Evolutionary conservation across 2,888 invertebrate species (phyloP), one percentile per base, ranked within the genome.

Genomic region (Polietes domitor): DNA sequence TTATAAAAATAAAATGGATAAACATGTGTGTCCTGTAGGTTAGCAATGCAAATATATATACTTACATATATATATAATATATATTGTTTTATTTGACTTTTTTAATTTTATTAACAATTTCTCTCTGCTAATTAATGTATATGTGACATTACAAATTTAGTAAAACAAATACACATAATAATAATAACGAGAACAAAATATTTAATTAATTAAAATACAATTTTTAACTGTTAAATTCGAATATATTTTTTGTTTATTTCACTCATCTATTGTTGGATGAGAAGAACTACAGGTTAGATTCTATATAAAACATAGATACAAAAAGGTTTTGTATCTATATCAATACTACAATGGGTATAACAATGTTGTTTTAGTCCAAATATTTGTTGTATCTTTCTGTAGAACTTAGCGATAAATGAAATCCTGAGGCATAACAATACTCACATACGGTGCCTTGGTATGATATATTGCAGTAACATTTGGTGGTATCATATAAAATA

Each of bases 11-110:
- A 47, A 47, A 47, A 47, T 5, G n/a, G 1, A 47, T 3, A n/a
- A 6, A 47, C n/a, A 76, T 41, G 68, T 77, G 37, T 77, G 76
- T 77, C 68, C 76, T 77, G 76, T 77, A 77, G 68, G 68, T 68
- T 77, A 77, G 68, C 68, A 68, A 55, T 68, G 76, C 68, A 76
- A 76, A 75, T 58, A 77, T 58, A 43, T 68, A 68, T 19, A 21
- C n/a, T 2, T 24, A 77, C 24, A 55, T 77, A 70, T 24, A 24
- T 77, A 68, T 68, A 65, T 41, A 68, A 47, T 37, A 68, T 10
- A 68, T 55, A 77, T 77, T 68, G 55, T 65, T 77, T 68, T 77
- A 24, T 32, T 76, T 76, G 1, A 19, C 12, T 43, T 68, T 65
- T 43, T 70, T 70, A 68, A 68, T 55, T 70, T 58, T 70, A 77